These are phyloP conservation scores for Diploptera punctata DNA, from an alignment of 2,888 invertebrate species.

Conservation along the genomic window DNA sequence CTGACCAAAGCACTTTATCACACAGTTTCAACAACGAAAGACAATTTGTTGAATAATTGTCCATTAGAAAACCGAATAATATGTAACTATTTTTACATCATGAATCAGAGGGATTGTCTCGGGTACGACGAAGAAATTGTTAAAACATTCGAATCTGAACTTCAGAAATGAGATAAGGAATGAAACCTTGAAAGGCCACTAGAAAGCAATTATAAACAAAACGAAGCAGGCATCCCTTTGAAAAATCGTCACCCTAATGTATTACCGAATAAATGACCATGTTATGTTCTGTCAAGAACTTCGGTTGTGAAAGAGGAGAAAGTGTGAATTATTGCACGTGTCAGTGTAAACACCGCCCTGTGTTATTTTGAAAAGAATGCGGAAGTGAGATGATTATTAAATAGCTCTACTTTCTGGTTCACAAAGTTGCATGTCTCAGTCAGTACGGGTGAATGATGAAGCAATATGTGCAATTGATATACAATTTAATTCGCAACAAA, in stretches of 20 bases:
- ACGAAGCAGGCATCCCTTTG: background rate
- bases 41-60: background rate
- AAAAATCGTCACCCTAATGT: background rate
- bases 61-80: background rate
- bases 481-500: background rate
- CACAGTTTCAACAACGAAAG: background rate
- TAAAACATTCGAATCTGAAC: background rate
- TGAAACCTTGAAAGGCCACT: background rate
- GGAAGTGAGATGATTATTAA: background rate
- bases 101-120: background rate
- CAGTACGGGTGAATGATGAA: background rate
- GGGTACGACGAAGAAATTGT: background rate
- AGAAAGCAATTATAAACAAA: background rate
- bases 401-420: background rate
- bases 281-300: background rate
- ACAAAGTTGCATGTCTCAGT: background rate
- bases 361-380: background rate
- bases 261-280: background rate
- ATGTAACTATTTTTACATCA: background rate
- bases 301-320: background rate
- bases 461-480: background rate
- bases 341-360: background rate
- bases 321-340: too few relatives aligned
- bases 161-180: background rate
- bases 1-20: background rate